phyloP scores from a whole-genome alignment of 1,140 invertebrate species.

The Heliconius congener region DNA sequence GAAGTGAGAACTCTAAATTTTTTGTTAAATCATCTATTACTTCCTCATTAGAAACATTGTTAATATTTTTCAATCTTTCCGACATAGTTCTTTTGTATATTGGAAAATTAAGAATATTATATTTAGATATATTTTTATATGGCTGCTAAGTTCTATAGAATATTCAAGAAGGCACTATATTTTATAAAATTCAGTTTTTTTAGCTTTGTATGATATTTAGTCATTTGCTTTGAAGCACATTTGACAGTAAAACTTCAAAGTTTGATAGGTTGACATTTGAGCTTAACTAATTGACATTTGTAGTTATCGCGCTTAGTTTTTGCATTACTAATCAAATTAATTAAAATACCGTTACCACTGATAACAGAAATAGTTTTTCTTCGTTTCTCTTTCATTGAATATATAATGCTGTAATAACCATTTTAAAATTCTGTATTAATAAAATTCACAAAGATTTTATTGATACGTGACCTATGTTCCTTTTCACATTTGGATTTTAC shows the following conservation, averaged over 20 bases:
- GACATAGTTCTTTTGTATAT: slow-evolving; percentile 51
- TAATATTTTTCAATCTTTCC: slow-evolving; percentile 57
- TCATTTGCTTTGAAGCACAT: not conserved
- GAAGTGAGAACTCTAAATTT: slow-evolving; percentile 62
- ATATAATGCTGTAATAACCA: too few species aligned
- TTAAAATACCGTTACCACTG: not conserved
- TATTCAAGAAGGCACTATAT: not conserved
- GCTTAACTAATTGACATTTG: not conserved
- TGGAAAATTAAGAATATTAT: not conserved
- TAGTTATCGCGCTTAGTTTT: not conserved
- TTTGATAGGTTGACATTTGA: not conserved
- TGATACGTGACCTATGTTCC: not conserved
- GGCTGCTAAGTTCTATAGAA: not conserved
- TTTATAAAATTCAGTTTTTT: not conserved
- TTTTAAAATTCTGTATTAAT: not conserved
- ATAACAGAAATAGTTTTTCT: too few species aligned
- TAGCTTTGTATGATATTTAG: not conserved
- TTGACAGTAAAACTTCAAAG: not conserved
- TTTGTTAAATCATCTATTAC: slow-evolving; percentile 75
- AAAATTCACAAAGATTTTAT: not conserved
- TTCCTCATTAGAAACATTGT: slow-evolving; percentile 65
- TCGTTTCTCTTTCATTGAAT: too few species aligned
- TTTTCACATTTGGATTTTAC: not conserved
- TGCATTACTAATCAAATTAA: not conserved
- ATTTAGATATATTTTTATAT: not conserved